Evolutionary conservation across 2,113 vertebrate genomes (phyloP).

Genomic region (Natator depressus): DNA sequence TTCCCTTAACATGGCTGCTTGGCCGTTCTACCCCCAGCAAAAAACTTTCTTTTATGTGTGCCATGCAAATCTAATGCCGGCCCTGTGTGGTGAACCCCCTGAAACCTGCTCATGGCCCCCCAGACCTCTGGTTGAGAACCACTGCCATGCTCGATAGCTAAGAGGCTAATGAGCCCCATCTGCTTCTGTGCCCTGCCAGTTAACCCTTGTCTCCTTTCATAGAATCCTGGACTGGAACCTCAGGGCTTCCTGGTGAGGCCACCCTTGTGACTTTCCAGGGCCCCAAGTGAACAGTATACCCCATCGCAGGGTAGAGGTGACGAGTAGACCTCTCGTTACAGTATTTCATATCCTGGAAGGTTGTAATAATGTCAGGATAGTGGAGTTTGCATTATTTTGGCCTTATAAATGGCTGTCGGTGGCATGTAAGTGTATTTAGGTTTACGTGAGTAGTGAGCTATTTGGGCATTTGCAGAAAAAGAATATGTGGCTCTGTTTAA

Average conservation of each 20-base stretch:
- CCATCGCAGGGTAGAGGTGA: not conserved
- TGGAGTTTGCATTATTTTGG: not conserved
- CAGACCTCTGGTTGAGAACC: no score
- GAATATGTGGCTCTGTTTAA: not conserved
- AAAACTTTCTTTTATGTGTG: not conserved
- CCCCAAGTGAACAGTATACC: not conserved
- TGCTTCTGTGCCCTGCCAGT: not conserved
- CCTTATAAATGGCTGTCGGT: not conserved
- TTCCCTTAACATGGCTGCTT: not conserved
- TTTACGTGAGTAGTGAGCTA: not conserved
- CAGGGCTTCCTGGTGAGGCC: not conserved
- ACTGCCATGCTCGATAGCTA: not conserved
- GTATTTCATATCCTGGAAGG: not conserved
- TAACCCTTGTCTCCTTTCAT: not conserved
- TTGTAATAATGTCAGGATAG: not conserved
- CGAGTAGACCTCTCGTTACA: not conserved
- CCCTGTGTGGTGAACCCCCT: no score
- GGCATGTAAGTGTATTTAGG: not conserved
- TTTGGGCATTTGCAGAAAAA: not conserved
- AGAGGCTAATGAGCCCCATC: not conserved
- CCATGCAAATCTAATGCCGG: no score
- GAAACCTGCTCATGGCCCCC: no score
- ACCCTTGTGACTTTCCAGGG: fast-evolving
- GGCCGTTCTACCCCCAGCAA: not conserved
- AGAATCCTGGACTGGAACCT: not conserved